Evolutionary conservation across 2,797 vertebrate genomes (phyloP).

Genomic region (Eospalax fontanierii): DNA sequence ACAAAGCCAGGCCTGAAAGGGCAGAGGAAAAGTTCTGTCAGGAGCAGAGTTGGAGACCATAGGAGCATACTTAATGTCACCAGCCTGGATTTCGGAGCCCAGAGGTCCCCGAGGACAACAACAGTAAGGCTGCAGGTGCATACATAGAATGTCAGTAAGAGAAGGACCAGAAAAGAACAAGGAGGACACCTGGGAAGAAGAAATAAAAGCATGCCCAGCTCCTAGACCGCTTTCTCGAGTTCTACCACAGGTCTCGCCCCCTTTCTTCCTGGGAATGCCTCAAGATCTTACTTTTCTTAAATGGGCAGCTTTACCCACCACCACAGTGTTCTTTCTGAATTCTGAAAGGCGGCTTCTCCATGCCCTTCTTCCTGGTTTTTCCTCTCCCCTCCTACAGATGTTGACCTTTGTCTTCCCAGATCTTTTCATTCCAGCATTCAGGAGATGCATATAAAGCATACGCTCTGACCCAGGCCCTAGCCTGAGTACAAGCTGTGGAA

Average conservation of each 20-base stretch:
- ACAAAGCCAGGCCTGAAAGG: not conserved
- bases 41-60: not conserved
- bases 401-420: conserved; percentile 43
- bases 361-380: not conserved
- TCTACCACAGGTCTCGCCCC: conserved; percentile 69
- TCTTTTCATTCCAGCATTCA: not conserved
- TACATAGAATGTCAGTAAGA: not conserved
- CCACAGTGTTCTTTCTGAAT: conserved; percentile 72
- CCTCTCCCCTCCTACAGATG: not conserved
- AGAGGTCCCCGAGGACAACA: not conserved
- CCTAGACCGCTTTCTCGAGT: not conserved
- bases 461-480: no score
- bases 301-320: conserved; percentile 63
- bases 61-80: not conserved
- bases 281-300: conserved; percentile 41
- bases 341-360: conserved; percentile 62
- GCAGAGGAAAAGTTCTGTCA: not conserved
- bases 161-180: not conserved
- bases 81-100: not conserved
- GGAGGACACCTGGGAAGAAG: not conserved
- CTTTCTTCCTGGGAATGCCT: conserved; percentile 73
- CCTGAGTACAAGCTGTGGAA: not conserved
- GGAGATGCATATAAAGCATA: not conserved
- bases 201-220: not conserved
- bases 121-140: not conserved